Evolutionary conservation across 1,140 invertebrate genomes (phyloP).

Genomic region (Sinonovacula constricta): DNA sequence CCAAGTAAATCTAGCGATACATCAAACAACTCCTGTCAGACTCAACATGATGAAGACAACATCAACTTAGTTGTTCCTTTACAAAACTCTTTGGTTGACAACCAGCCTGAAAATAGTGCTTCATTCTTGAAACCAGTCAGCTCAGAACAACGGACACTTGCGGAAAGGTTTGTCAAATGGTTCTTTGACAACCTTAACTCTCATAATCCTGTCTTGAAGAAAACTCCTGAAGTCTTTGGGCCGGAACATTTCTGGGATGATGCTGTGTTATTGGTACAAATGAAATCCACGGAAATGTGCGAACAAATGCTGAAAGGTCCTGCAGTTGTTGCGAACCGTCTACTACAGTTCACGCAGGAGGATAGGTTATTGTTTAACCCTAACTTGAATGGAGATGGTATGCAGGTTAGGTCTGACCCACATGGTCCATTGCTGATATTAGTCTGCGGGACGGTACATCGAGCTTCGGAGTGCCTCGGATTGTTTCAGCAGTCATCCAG

Average conservation of each 20-base stretch:
- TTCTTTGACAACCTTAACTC: conserved; percentile 82
- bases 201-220: conserved; percentile 61
- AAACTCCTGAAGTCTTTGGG: conserved; percentile 73
- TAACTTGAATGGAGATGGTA: conserved; percentile 80
- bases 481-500: conserved; percentile 84
- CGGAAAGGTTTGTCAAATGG: conserved; percentile 82
- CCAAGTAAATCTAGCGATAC: no score
- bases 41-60: no score
- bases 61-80: no score
- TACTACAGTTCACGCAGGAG: conserved; percentile 75
- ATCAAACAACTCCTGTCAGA: no score
- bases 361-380: conserved; percentile 83
- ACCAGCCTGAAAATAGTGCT: no score
- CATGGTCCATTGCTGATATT: conserved; percentile 83
- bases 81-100: no score
- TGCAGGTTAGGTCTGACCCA: conserved; percentile 81
- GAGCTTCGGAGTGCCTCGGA: conserved; percentile 79
- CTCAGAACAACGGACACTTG: conserved; percentile 78
- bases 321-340: conserved; percentile 70
- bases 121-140: no score
- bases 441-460: conserved; percentile 83
- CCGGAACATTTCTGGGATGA: conserved; percentile 82
- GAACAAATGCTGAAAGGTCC: conserved; percentile 60
- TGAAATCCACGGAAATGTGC: conserved; percentile 51
- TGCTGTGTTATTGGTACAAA: conserved; percentile 70